A percentile compares a stretch with the other conserved stretches of the same genome.
These are phyloP conservation scores for Lithobates pipiens DNA, from an alignment of 2,797 vertebrate species.

Conservation along the genomic window DNA sequence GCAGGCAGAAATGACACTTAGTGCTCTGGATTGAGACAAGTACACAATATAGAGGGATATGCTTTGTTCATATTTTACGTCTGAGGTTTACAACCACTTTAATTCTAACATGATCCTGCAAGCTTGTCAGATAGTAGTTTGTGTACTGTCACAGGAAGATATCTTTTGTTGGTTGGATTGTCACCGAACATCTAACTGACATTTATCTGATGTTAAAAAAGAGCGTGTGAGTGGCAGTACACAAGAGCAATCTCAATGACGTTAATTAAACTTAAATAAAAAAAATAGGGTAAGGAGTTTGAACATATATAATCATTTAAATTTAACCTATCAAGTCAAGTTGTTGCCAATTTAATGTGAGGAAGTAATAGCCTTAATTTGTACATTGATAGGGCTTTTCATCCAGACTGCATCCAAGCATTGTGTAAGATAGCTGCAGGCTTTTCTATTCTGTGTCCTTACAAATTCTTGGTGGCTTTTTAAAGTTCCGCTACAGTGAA, in stretches of 20 bases:
- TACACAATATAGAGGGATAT: no score
- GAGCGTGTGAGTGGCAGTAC: background rate
- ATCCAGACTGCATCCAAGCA: constrained; percentile 22
- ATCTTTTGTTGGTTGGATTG: background rate
- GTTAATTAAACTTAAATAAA: background rate
- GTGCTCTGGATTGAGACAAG: no score
- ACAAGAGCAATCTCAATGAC: background rate
- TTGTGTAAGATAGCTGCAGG: constrained; percentile 38
- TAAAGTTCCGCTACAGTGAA: constrained; percentile 57
- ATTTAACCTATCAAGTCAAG: background rate
- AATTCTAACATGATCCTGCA: background rate
- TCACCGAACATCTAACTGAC: background rate
- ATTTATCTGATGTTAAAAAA: background rate
- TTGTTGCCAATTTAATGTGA: background rate
- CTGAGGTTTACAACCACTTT: no score
- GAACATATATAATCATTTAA: background rate
- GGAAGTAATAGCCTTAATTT: constrained; percentile 44
- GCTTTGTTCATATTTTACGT: no score
- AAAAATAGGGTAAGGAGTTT: background rate
- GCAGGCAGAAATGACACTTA: no score
- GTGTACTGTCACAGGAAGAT: background rate
- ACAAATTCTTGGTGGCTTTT: constrained; percentile 53
- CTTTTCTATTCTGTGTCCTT: constrained; percentile 49
- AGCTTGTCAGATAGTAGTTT: background rate
- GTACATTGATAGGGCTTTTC: constrained; percentile 40